These are phyloP conservation scores for Paracentrotus lividus DNA, from an alignment of 53 echinoderm and acorn worm species.

Conservation along the genomic window DNA sequence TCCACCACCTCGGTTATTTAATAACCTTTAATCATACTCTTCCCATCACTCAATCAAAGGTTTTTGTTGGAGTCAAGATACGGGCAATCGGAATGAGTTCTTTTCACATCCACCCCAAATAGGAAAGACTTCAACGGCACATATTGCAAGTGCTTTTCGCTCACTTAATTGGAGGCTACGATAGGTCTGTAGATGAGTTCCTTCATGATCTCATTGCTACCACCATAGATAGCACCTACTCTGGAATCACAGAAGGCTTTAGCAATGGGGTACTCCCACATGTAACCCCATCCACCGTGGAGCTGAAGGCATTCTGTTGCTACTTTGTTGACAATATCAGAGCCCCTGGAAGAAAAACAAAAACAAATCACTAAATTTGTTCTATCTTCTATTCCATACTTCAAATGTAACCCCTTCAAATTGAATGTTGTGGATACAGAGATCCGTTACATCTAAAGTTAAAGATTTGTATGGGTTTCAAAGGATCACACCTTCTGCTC, in stretches of 20 bases:
- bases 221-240: slow-evolving; percentile 76
- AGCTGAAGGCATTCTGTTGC: slow-evolving; percentile 82
- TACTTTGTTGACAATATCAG: slow-evolving; percentile 76
- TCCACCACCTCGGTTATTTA: neutral
- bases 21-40: neutral
- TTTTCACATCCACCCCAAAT: neutral
- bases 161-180: slow-evolving; percentile 43
- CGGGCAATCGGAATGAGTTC: neutral
- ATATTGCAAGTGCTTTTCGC: neutral
- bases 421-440: no score
- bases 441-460: no score
- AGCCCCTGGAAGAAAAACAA: slow-evolving; percentile 60
- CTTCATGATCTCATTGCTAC: slow-evolving; percentile 88
- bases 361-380: neutral
- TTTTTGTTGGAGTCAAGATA: neutral
- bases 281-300: slow-evolving; percentile 90
- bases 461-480: no score
- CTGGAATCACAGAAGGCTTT: slow-evolving; percentile 73
- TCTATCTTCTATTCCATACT: neutral
- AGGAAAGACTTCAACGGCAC: neutral
- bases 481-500: neutral
- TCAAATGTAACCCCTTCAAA: no score
- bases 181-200: slow-evolving; percentile 85
- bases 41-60: neutral
- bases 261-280: slow-evolving; percentile 86